These are phyloP conservation scores for Irena cyanogastra DNA, from an alignment of 2,113 vertebrate species.

Conservation along the genomic window DNA sequence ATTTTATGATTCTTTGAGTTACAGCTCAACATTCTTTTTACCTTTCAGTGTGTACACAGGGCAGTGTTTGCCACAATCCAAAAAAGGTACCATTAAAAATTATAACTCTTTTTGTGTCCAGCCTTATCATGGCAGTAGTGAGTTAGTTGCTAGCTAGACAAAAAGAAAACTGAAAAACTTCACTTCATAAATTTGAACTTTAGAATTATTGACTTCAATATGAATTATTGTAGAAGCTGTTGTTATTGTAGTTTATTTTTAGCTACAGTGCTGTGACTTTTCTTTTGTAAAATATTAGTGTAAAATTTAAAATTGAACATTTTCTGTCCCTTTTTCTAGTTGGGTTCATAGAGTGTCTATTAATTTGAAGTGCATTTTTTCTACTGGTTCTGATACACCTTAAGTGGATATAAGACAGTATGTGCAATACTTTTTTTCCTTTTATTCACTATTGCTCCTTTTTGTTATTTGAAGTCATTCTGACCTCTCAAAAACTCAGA, in stretches of 20 bases:
- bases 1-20: neutral
- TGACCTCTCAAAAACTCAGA: neutral
- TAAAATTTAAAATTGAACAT: neutral
- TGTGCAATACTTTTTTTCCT: neutral
- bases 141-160: neutral
- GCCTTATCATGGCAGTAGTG: rapidly evolving
- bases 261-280: neutral
- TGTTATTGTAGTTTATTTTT: neutral
- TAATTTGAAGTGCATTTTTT: neutral
- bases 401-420: neutral
- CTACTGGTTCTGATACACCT: neutral
- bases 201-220: neutral
- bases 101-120: neutral
- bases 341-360: neutral
- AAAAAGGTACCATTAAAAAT: neutral
- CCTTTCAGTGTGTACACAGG: neutral
- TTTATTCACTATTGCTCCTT: neutral
- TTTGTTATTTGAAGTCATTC: neutral
- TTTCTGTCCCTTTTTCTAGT: neutral
- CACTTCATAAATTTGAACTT: neutral
- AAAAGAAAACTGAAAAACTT: neutral
- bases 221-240: neutral
- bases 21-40: neutral
- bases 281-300: neutral
- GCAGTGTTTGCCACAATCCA: neutral